Base-by-base conservation (phyloP, 2,888 invertebrate species). In the Teleogryllus oceanicus region DNA sequence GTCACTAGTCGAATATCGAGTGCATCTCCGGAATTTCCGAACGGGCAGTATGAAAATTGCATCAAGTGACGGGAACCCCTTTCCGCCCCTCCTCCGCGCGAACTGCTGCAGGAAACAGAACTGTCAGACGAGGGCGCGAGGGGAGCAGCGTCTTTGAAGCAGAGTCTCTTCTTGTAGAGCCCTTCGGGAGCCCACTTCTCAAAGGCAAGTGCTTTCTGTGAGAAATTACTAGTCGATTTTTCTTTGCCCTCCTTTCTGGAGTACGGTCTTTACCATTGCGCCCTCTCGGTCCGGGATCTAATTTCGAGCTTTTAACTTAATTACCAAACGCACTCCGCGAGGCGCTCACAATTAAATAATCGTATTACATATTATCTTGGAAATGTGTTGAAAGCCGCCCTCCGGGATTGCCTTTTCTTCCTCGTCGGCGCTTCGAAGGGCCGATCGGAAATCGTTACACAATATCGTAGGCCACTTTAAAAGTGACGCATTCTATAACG, bases 281-380 rank as follows among this genome's bases (percentile, higher is more conserved):
- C 62, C 62, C 16, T 4, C 13, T 62, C n/a, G 16, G 62, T 62
- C 62, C 62, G 62, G 16, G 62, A 62, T 62, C 62, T 62, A 62
- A 62, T 62, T 62, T 62, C 62, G 62, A 18, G 62, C 62, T 62
- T 62, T 62, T 62, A 62, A 62, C 62, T 62, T 62, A n/a, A 62
- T 62, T 62, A 62, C 62, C n/a, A n/a, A 62, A 62, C 62, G 62
- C 62, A 62, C 62, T 62, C n/a, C 62, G 62, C 62, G 62, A 62
- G 62, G 62, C 62, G 62, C 8, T 62, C 62, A 62, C 62, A 62
- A 62, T 62, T 62, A 62, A 62, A 62, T 62, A 62, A 62, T 16
- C n/a, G 62, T n/a, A 62, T 62, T 62, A 62, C 62, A 62, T 62
- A 62, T 62, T 62, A 62, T 62, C 62, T 62, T n/a, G n/a, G 62